Percentiles rank a stretch among this genome's conserved stretches.
phyloP scores from a whole-genome alignment of 2,888 invertebrate genomes.

The Villa cingulata region DNA sequence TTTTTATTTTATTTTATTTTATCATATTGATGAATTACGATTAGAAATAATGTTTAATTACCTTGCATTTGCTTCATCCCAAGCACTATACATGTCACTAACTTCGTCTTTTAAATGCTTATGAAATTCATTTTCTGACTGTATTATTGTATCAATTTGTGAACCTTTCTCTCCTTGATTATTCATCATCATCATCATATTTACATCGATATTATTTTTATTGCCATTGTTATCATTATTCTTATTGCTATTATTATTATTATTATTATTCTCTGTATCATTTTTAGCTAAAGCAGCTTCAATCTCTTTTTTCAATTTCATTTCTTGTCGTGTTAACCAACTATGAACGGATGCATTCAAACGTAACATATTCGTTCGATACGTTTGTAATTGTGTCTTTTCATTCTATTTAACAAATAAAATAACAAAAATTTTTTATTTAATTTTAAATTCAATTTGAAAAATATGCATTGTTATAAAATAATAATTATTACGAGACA shows the following conservation, averaged over 20 bases:
- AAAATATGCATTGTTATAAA: too few relatives aligned
- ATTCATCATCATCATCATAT: slow-evolving; percentile 11
- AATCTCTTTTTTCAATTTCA: slow-evolving; percentile 28
- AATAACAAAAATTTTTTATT: too few relatives aligned
- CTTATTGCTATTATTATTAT: neutral
- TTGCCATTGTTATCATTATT: neutral
- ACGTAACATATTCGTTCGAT: slow-evolving; percentile 36
- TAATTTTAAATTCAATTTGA: too few relatives aligned
- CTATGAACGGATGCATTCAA: slow-evolving; percentile 38
- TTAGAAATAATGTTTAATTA: slow-evolving; percentile 28
- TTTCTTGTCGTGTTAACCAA: slow-evolving; percentile 36
- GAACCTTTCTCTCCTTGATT: slow-evolving; percentile 15
- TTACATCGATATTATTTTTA: slow-evolving; percentile 11
- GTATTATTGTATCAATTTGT: slow-evolving; percentile 22
- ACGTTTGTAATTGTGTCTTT: slow-evolving; percentile 32
- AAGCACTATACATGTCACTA: slow-evolving; percentile 54
- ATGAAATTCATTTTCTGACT: slow-evolving; percentile 34
- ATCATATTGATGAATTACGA: too few relatives aligned
- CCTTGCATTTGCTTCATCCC: slow-evolving; percentile 56
- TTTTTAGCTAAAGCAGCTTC: slow-evolving; percentile 22
- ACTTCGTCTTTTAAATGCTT: slow-evolving; percentile 50
- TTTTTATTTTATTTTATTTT: too few relatives aligned
- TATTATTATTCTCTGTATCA: slow-evolving; percentile 13
- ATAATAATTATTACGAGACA: too few relatives aligned
- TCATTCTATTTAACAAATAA: slow-evolving; percentile 25